A percentile compares a stretch with the other conserved stretches of the same genome.
Conservation (phyloP, 2,797 vertebrate species). For the Enteromius trimaculatus region DNA sequence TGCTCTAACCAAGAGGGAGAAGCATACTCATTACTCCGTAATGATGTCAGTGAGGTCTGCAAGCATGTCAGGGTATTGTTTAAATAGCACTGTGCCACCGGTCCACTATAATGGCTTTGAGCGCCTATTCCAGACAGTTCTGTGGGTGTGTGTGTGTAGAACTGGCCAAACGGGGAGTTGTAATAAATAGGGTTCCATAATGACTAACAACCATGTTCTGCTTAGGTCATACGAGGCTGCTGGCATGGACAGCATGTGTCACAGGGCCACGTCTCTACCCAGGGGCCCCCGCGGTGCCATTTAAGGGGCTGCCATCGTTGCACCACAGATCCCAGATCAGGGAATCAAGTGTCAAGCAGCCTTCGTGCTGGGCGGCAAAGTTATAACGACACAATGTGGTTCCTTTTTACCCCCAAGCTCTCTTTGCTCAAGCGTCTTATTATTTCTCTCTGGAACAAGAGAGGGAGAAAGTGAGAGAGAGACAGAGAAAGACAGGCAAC, state of each 20-base stretch:
- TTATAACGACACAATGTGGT: constrained; percentile 59
- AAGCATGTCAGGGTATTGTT: constrained; percentile 22
- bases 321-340: constrained; percentile 55
- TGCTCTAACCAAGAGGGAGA: constrained; percentile 26
- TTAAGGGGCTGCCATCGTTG: constrained; percentile 55
- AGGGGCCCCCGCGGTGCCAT: constrained; percentile 53
- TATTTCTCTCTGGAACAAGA: constrained; percentile 59
- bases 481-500: constrained; percentile 50
- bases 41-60: constrained; percentile 25
- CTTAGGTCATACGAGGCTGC: constrained; percentile 41
- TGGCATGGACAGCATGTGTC: constrained; percentile 49
- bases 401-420: constrained; percentile 56
- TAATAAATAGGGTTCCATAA: constrained; percentile 57
- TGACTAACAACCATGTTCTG: constrained; percentile 55
- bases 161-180: constrained; percentile 28
- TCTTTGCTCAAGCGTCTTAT: constrained; percentile 59
- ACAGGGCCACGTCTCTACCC: constrained; percentile 31
- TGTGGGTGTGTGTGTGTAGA: constrained; percentile 29
- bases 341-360: constrained; percentile 57
- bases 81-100: constrained; percentile 4
- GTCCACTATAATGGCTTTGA: constrained; percentile 9
- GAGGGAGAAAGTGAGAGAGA: constrained; percentile 36
- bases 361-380: constrained; percentile 56
- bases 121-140: constrained; percentile 16
- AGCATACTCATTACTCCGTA: constrained; percentile 24